phyloP scores from a whole-genome alignment of 1,140 invertebrate species.

The Tribolium madens region DNA sequence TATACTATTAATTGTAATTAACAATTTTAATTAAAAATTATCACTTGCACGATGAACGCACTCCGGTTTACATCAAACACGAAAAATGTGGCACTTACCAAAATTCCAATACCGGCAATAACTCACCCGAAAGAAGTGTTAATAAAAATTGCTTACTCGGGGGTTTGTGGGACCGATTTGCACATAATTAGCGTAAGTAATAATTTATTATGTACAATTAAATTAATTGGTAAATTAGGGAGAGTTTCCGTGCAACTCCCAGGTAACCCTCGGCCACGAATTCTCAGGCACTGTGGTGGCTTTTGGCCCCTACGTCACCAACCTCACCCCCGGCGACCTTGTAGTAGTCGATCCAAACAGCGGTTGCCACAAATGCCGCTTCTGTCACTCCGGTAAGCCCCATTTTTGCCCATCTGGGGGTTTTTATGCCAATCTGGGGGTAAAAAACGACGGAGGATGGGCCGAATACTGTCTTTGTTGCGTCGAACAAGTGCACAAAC shows the following conservation, averaged over 20 bases:
- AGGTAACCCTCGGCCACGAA: slow-evolving; percentile 77
- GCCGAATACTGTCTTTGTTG: slow-evolving; percentile 73
- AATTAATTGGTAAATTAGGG: slow-evolving; percentile 66
- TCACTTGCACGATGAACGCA: slow-evolving; percentile 69
- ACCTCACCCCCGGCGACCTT: slow-evolving; percentile 73
- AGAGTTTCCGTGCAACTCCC: slow-evolving; percentile 72
- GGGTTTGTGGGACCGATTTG: slow-evolving; percentile 87
- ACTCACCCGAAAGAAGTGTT: slow-evolving; percentile 70
- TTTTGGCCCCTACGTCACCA: slow-evolving; percentile 70
- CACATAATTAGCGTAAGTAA: slow-evolving; percentile 76
- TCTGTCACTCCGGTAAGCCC: slow-evolving; percentile 72
- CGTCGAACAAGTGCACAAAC: slow-evolving; percentile 70
- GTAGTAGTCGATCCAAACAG: slow-evolving; percentile 78
- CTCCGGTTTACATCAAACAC: slow-evolving; percentile 70
- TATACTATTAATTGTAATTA: background rate
- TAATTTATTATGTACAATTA: background rate
- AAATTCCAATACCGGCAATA: slow-evolving; percentile 68
- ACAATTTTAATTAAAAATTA: background rate
- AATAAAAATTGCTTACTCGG: slow-evolving; percentile 74
- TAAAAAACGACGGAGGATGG: slow-evolving; percentile 76
- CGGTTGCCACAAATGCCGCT: slow-evolving; percentile 71
- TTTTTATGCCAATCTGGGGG: slow-evolving; percentile 74
- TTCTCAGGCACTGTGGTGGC: slow-evolving; percentile 74
- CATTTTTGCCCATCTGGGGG: slow-evolving; percentile 73
- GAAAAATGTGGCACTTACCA: slow-evolving; percentile 67